Evolutionary conservation across 2,888 invertebrate genomes (phyloP).

Genomic region (Idaea biselata): DNA sequence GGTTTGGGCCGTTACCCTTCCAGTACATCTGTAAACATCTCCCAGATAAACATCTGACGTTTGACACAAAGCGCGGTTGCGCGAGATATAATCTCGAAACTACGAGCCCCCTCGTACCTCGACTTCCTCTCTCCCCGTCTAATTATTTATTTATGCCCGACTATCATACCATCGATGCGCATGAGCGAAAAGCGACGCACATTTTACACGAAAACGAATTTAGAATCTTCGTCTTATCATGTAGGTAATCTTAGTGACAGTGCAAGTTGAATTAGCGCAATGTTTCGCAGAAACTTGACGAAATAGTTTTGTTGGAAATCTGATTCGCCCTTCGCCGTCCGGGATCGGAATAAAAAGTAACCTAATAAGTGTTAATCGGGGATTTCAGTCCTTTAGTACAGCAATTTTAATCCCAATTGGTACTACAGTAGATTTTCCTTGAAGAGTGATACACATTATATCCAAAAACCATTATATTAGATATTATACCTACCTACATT

Average conservation of each 20-base stretch:
- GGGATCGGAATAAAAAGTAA: no score
- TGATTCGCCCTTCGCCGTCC: no score
- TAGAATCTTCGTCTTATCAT: conserved; percentile 68
- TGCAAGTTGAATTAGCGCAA: conserved; percentile 49
- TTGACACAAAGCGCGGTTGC: conserved; percentile 80
- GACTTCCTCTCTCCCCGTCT: conserved; percentile 68
- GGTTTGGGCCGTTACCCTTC: conserved; percentile 70
- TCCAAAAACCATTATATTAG: no score
- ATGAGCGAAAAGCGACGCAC: conserved; percentile 62
- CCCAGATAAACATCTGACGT: conserved; percentile 76
- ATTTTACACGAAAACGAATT: conserved; percentile 70
- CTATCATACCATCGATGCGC: conserved; percentile 77
- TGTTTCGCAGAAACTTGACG: conserved; percentile 18
- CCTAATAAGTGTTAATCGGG: no score
- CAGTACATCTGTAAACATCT: conserved; percentile 80
- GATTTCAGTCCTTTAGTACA: no score
- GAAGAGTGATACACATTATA: no score
- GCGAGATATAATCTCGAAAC: conserved; percentile 73
- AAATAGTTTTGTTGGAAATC: not conserved
- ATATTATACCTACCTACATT: no score
- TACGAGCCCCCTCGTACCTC: conserved; percentile 53
- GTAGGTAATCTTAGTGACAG: conserved; percentile 65
- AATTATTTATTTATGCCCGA: conserved; percentile 77
- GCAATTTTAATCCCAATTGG: no score
- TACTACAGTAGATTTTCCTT: no score